Base-by-base conservation (phyloP, 2,888 invertebrate genomes). In the Adelphocoris suturalis region DNA sequence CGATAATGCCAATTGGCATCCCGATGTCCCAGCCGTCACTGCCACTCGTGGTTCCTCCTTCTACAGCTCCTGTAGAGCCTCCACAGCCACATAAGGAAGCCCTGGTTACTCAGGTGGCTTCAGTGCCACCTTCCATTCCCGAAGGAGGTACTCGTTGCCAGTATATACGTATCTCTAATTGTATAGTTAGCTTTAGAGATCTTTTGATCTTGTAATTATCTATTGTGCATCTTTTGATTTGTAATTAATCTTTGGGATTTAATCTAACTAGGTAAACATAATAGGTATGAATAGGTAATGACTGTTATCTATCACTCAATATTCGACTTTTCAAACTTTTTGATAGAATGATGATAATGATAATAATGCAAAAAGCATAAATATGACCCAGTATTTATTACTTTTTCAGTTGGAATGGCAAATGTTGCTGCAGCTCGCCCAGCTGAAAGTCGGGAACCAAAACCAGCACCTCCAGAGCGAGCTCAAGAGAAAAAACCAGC, bases 81-180 rank as follows among this genome's bases (percentile, higher is more conserved):
- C 85, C 86, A 12, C 76, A 87, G n/a, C 81, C 90, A 12, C 80
- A 47, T 23, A 75, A 85, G n/a, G 57, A 52, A 48, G 48, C 23
- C 37, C 23, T 52, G 48, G 82, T 52, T 82, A 93, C 52, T 92
- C 92, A 27, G 93, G 93, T 87, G 93, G 93, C 84, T 93, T 93
- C 91, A 94, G 89, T 92, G n/a, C 86, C 86, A 13, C 28, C 82
- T 0, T 57, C 85, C 23, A 14, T 57, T 55, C 85, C 85, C 7
- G 85, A 46, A 80, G 78, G 47, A 37, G 78, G 78, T 80, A 47
- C 16, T 16, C 16, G 12, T n/a, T 47, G 14, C 46, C 37, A 80
- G 0, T 16, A 68, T 16, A 0, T 57, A n/a, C 57, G 16, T n/a
- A n/a, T 57, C 7, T 37, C 37, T 37, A 4, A 37, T 4, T 37